Evolutionary conservation across 2,113 vertebrate species (phyloP), one percentile per base, ranked within the genome.

Genomic region (Epinephelus cyanopodus): DNA sequence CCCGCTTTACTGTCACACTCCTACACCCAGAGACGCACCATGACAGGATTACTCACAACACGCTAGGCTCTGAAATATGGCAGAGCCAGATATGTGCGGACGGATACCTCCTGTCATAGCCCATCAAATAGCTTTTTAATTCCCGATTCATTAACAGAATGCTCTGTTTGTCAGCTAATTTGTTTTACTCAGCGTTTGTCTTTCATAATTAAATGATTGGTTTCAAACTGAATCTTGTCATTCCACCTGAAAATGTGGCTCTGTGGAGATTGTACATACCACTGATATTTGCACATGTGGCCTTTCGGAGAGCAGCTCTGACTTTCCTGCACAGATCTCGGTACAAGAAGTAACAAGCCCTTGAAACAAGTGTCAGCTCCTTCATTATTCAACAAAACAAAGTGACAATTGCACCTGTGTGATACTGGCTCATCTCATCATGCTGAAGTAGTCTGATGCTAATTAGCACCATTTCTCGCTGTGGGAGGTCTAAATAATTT

Each of bases 401-500:
- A 91, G 81, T 83, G 83, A 89, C 84, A 87, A 83, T 89, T 80
- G 80, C 89, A 90, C 89, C 93, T 90, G 82, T 82, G 83, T 89
- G 85, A 88, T 90, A 73, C 69, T 27, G 83, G 82, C 84, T 90
- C 83, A 73, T 87, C 84, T 77, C 80, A 82, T 90, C 82, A 73
- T 75, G 80, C 83, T 73, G 80, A 87, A 87, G 86, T 47, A 87
- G 87, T 84, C 77, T 79, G 79, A 91, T 88, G 83, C 90, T 93
- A 94, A 94, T 94, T 94, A 92, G 87, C 74, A 66, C 63, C 50
- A 63, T 86, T 88, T 79, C 85, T 86, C 83, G 2, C 85, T 70
- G 69, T 25, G 75, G 91, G 91, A 85, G 80, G 86, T 74, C 88
- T 92, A 84, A 93, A 92, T 92, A 88, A 94, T 94, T 91, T 81